These are phyloP conservation scores for Puntigrus tetrazona DNA, from an alignment of 2,113 vertebrate species.

Conservation along the genomic window DNA sequence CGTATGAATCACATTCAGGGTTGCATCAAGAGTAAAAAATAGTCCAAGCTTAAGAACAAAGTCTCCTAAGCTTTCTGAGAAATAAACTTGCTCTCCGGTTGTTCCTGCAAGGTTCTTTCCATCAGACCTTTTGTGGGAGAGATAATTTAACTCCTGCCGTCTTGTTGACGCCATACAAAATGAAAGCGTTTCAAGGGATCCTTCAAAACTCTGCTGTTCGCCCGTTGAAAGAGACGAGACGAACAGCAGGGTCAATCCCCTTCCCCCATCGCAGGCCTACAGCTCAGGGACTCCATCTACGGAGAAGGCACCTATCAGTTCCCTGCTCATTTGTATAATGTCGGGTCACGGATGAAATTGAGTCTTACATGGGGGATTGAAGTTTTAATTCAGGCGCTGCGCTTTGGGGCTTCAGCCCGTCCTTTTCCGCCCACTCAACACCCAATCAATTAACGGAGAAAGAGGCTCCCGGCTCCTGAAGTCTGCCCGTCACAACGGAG, in stretches of 20 bases:
- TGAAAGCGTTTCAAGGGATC: conserved; percentile 40
- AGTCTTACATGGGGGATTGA: conserved; percentile 62
- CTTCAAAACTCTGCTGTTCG: conserved; percentile 17
- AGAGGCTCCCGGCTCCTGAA: conserved; percentile 28
- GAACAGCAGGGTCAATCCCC: not conserved
- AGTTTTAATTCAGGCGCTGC: conserved; percentile 63
- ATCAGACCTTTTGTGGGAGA: conserved; percentile 1
- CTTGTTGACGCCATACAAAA: conserved; percentile 35
- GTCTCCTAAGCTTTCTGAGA: not conserved
- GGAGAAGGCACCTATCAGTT: conserved; percentile 35
- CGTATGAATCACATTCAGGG: not conserved
- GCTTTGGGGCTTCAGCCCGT: conserved; percentile 54
- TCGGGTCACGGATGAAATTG: conserved; percentile 64
- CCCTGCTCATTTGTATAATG: conserved; percentile 63
- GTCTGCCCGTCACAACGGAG: not conserved
- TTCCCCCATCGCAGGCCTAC: not conserved
- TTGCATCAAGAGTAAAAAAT: not conserved
- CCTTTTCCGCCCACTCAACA: conserved; percentile 47
- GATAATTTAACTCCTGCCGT: conserved; percentile 12
- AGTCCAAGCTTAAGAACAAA: not conserved
- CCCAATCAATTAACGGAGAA: conserved; percentile 59
- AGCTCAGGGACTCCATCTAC: not conserved
- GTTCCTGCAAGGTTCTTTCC: not conserved
- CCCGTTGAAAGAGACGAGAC: not conserved
- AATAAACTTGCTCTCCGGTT: not conserved